A percentile compares a stretch with the other conserved stretches of the same genome.
Evolutionary conservation across 2,888 invertebrate species (phyloP).

Genomic region (Hypsopygia costalis): DNA sequence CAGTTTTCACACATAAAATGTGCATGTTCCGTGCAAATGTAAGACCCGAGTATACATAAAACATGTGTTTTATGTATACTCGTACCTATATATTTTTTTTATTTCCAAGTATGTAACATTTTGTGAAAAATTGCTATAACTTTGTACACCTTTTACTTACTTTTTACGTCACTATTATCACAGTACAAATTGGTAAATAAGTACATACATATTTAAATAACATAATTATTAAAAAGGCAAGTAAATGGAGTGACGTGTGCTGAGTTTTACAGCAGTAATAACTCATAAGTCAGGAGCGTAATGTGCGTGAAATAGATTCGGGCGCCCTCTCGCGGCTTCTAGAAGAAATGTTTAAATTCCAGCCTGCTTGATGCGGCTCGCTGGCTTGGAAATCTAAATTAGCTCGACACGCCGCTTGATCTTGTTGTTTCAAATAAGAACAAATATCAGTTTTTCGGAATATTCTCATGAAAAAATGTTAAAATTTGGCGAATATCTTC

Average conservation of each 20-base stretch:
- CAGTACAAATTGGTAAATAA: no score
- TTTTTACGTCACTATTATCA: no score
- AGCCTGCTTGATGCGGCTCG: conserved; percentile 34
- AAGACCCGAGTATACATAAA: no score
- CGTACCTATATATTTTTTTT: no score
- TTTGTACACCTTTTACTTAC: no score
- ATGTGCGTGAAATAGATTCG: conserved; percentile 74
- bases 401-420: conserved; percentile 45
- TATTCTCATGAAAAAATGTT: no score
- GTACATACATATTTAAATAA: neutral
- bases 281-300: conserved; percentile 65
- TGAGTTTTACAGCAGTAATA: conserved; percentile 70
- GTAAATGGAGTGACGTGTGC: conserved; percentile 65
- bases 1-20: no score
- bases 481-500: no score
- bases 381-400: conserved; percentile 60
- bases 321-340: conserved; percentile 51
- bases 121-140: no score
- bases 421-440: conserved; percentile 58
- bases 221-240: conserved; percentile 45
- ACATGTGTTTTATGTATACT: no score
- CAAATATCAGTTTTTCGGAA: conserved; percentile 14
- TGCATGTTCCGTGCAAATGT: no score
- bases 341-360: conserved; percentile 61
- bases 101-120: no score